phyloP scores from a whole-genome alignment of 2,888 invertebrate genomes.

The Cerceris ruficornis region DNA sequence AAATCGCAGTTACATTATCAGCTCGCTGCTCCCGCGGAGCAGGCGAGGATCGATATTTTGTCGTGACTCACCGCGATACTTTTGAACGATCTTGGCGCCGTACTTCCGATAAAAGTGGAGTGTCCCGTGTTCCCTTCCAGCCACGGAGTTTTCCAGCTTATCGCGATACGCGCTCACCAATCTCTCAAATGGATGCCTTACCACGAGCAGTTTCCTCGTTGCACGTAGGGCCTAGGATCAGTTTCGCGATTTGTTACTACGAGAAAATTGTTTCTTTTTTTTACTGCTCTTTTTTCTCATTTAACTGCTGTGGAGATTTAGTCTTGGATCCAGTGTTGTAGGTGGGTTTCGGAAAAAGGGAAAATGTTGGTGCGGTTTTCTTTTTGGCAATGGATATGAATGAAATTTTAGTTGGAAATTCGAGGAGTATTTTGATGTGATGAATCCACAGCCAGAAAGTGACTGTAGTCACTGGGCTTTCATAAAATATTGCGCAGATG shows the following conservation, averaged over 20 bases:
- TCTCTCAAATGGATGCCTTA: constrained; percentile 85
- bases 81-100: constrained; percentile 82
- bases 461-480: too few species aligned
- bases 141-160: constrained; percentile 82
- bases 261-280: neutral
- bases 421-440: too few species aligned
- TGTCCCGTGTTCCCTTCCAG: constrained; percentile 82
- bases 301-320: neutral
- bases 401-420: too few species aligned
- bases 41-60: constrained; percentile 32
- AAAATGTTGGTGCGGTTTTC: too few species aligned
- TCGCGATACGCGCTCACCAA: constrained; percentile 85
- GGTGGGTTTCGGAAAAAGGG: too few species aligned
- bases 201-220: constrained; percentile 83
- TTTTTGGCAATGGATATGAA: too few species aligned
- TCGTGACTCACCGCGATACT: constrained; percentile 78
- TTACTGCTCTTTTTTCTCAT: neutral
- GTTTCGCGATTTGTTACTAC: constrained; percentile 1
- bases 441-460: too few species aligned
- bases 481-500: too few species aligned
- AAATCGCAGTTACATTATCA: neutral
- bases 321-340: too few species aligned
- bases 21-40: neutral
- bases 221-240: constrained; percentile 76
- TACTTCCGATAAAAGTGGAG: constrained; percentile 82